Conservation (phyloP, 2,113 vertebrate genomes). For the Brienomyrus brachyistius region DNA sequence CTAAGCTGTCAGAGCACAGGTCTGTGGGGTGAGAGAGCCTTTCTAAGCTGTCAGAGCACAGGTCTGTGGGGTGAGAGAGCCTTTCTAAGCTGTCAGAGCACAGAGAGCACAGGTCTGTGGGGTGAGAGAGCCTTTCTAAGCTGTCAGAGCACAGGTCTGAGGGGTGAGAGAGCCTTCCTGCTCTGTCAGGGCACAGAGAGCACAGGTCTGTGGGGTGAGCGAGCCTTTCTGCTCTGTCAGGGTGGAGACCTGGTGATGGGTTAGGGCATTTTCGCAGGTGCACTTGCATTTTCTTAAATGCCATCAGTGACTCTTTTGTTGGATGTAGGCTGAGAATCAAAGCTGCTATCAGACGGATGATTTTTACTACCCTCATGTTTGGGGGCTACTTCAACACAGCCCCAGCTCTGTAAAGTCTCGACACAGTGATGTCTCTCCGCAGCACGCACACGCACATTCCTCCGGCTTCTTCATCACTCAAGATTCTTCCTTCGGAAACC, state of each 20-base stretch:
- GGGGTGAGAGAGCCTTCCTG: conserved; percentile 5
- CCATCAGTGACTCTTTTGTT: neutral
- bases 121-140: conserved; percentile 49
- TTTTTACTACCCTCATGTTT: neutral
- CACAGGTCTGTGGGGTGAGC: no score
- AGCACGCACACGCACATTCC: conserved; percentile 91
- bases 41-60: no score
- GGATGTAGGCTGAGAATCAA: neutral
- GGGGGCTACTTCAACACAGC: neutral
- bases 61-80: conserved; percentile 1
- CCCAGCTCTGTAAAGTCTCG: neutral
- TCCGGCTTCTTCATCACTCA: conserved; percentile 98
- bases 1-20: conserved; percentile 5
- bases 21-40: conserved; percentile 4
- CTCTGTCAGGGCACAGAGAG: neutral
- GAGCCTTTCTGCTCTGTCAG: neutral
- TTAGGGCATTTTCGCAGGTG: neutral
- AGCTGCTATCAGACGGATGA: neutral
- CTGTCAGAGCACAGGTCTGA: neutral
- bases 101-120: conserved; percentile 33
- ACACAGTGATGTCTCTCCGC: neutral
- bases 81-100: neutral
- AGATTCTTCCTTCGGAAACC: conserved; percentile 95
- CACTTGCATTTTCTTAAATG: neutral
- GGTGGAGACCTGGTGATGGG: neutral